Evolutionary conservation across 2,113 vertebrate species (phyloP).

Genomic region (Rhodinocichla rosea): DNA sequence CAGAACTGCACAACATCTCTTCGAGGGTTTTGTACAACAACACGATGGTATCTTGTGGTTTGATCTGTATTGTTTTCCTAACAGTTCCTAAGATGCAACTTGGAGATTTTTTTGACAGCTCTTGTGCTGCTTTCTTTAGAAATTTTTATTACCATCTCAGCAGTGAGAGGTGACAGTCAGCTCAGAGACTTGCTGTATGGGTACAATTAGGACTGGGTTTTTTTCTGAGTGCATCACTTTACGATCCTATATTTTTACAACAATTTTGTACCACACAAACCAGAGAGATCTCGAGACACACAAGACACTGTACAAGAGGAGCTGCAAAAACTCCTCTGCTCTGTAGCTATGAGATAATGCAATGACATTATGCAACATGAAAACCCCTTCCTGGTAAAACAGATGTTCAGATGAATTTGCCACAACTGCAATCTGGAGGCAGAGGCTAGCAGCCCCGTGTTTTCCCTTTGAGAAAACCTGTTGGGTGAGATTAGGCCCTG

Average conservation of each 20-base stretch:
- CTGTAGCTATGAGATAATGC: neutral
- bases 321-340: neutral
- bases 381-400: neutral
- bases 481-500: neutral
- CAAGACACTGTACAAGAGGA: neutral
- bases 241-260: neutral
- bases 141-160: neutral
- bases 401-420: neutral
- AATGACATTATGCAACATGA: neutral
- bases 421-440: neutral
- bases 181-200: neutral
- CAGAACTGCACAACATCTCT: neutral
- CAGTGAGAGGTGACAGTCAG: neutral
- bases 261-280: neutral
- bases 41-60: neutral
- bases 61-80: neutral
- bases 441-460: neutral
- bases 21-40: neutral
- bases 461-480: neutral
- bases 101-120: neutral
- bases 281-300: rapidly evolving
- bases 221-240: neutral
- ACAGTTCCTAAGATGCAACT: neutral
- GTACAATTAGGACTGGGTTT: neutral
- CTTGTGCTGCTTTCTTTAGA: neutral